Evolutionary conservation across 2,797 vertebrate genomes (phyloP), one percentile per base, ranked within the genome.

Genomic region (Aldrovandia affinis): DNA sequence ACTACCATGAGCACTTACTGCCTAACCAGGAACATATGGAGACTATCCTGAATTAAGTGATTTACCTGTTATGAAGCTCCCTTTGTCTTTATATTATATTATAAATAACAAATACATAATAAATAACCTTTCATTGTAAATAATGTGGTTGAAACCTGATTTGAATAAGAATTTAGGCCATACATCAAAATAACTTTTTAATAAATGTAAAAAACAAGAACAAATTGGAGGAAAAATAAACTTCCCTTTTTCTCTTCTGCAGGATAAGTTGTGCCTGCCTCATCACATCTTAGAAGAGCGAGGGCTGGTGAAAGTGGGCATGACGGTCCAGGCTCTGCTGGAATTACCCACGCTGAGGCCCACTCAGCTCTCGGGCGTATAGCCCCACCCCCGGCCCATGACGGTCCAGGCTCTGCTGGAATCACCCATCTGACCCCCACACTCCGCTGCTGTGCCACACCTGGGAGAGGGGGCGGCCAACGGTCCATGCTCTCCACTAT

Each of bases 281-380:
- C 98, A 99, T 92, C 98, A 99, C 92, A 98, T 99, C 93, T 94
- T 99, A 90, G 98, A 99, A 95, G 97, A 98, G 92, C 98, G 97
- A 83, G 98, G 97, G 83, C 93, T 98, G 91, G 93, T 98, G 87
- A 99, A 98, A 95, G 95, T 99, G 88, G 93, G 97, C 89, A 65
- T 95, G 81, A 97, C 96, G 0, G 96, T 99, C 63, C 97, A 98
- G 92, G 97, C 97, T 0, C 93, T 99, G 89, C 89, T 98, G 91
- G 97, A 99, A 8, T 15, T 83, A 7, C 82, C 82, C 1, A 25
- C 39, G 4, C 54, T 47, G 33, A 83, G 57, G 54, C 73, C 82
- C 0, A 78, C 82, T 2, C 82, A 78, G 54, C 82, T 78, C 9
- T 78, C 73, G 25, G n/a, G 70, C 7, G 36, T 77, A 30, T 83